phyloP scores from a whole-genome alignment of 2,797 vertebrate genomes.

The Bradypodion ventrale region DNA sequence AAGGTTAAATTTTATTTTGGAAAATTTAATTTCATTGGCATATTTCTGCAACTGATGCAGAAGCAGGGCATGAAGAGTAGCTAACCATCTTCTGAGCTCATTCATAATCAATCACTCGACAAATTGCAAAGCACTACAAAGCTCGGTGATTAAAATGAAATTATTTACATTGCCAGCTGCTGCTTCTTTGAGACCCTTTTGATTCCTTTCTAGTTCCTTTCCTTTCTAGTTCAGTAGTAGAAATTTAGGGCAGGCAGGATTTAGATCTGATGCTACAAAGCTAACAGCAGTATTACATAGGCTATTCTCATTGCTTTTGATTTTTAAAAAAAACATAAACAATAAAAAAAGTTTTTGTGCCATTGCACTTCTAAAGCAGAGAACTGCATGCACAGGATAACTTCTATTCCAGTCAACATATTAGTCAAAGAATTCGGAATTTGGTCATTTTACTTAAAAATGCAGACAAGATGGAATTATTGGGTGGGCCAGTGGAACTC shows the following conservation, averaged over 20 bases:
- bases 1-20: neutral
- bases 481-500: neutral
- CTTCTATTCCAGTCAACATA: neutral
- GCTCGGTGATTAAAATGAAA: constrained; percentile 47
- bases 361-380: neutral
- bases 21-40: neutral
- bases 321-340: constrained; percentile 15
- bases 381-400: neutral
- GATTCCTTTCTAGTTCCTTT: constrained; percentile 43
- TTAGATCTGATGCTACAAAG: constrained; percentile 22
- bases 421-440: neutral
- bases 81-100: constrained; percentile 34
- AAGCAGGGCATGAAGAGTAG: constrained; percentile 21
- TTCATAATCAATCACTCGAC: constrained; percentile 24
- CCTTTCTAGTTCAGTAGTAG: constrained; percentile 32
- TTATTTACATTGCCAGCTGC: constrained; percentile 39
- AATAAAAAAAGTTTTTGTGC: neutral
- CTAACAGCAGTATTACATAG: constrained; percentile 26
- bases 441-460: neutral
- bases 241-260: constrained; percentile 32
- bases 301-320: constrained; percentile 4
- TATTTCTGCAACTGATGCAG: neutral
- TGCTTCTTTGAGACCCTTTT: constrained; percentile 24
- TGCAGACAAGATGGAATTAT: neutral
- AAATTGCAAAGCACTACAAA: constrained; percentile 46